phyloP scores from a whole-genome alignment of 2,888 invertebrate genomes.

The Cheilosia vulpina region DNA sequence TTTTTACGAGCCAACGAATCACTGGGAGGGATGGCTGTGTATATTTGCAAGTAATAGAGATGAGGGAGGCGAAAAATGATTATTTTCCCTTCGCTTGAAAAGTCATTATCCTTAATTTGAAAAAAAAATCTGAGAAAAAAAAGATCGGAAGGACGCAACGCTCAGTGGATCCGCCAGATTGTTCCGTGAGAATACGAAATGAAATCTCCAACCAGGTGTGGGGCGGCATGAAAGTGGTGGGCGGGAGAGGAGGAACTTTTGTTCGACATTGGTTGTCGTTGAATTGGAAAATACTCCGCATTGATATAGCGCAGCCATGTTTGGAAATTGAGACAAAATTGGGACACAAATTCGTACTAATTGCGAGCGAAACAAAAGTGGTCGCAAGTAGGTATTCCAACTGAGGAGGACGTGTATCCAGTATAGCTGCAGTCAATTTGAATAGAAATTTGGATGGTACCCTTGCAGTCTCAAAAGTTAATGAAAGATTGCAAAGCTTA shows the following conservation, averaged over 20 bases:
- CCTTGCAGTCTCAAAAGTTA: too few species aligned
- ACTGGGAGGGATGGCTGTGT: conserved; percentile 34
- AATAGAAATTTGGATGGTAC: too few species aligned
- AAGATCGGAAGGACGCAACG: not conserved
- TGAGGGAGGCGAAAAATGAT: conserved; percentile 62
- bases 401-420: too few species aligned
- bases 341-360: not conserved
- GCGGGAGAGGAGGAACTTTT: conserved; percentile 11
- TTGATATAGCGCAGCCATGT: conserved; percentile 14
- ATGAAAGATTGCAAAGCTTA: too few species aligned
- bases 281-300: conserved; percentile 44
- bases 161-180: conserved; percentile 51
- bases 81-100: conserved; percentile 71
- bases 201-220: conserved; percentile 41
- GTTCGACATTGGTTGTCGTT: conserved; percentile 61
- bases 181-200: conserved; percentile 24
- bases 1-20: conserved; percentile 54
- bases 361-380: not conserved
- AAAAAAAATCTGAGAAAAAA: conserved; percentile 51
- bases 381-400: too few species aligned
- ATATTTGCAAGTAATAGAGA: conserved; percentile 34
- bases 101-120: conserved; percentile 75
- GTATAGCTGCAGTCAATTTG: too few species aligned
- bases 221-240: not conserved
- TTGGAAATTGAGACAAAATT: conserved; percentile 12